Percentiles rank a stretch among this genome's conserved stretches.
These are phyloP conservation scores for Cathartes aura DNA, from an alignment of 2,113 vertebrate species.

Conservation along the genomic window DNA sequence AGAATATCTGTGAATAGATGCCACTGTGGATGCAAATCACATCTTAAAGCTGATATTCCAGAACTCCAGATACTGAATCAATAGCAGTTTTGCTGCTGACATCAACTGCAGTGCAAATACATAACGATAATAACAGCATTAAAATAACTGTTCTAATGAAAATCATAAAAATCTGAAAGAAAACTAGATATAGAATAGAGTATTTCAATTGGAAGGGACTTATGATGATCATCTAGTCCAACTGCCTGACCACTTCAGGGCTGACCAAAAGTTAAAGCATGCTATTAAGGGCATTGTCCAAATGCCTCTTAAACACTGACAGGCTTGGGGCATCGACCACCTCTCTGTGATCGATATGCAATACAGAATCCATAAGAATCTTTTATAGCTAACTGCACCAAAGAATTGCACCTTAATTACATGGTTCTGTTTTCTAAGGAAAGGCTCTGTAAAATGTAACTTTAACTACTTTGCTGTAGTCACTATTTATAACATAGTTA, in stretches of 20 bases:
- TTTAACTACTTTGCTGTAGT: not conserved
- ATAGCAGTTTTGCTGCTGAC: not conserved
- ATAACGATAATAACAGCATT: not conserved
- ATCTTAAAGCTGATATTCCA: not conserved
- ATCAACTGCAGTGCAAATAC: not conserved
- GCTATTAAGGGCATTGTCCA: not conserved
- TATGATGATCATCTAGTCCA: not conserved
- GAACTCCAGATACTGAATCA: not conserved
- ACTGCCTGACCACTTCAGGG: not conserved
- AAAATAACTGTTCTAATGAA: not conserved
- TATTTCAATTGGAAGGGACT: not conserved
- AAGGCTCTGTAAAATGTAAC: not conserved
- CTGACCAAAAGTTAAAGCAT: not conserved
- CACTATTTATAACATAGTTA: not conserved
- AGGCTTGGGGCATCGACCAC: not conserved
- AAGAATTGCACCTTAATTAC: not conserved
- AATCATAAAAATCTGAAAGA: not conserved
- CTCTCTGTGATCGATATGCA: not conserved
- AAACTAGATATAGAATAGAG: not conserved
- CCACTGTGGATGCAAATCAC: not conserved
- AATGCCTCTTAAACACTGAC: not conserved
- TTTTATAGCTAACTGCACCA: not conserved
- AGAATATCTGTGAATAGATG: not conserved
- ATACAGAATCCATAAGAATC: not conserved
- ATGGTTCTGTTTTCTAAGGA: not conserved